Evolutionary conservation across 2,113 vertebrate species (phyloP), one percentile per base, ranked within the genome.

Genomic region (Sinocyclocheilus anshuiensis): DNA sequence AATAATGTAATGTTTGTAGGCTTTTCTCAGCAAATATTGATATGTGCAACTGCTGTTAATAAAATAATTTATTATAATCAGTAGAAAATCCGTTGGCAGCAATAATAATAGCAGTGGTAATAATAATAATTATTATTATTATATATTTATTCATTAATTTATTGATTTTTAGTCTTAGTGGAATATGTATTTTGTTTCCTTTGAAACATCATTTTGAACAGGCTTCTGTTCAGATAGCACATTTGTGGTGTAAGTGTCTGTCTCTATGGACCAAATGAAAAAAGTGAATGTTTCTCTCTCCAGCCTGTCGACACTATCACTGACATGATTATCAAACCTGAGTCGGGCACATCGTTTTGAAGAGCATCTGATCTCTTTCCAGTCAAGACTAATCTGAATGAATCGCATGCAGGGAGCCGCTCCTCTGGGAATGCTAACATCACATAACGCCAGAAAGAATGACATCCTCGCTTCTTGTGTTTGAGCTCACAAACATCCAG

Each of bases 251-350:
- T 74, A 87, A 85, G 83, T 87, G 63, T 86, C 50, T 67, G 24
- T 77, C 82, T 87, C 63, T 74, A 39, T 29, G 16, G 78, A 78
- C 76, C 69, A 42, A 42, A 33, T 71, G 20, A 82, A 48, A 45
- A 45, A 33, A 77, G 48, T 71, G 45, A 86, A 39, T 13, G 57
- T 26, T 77, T 26, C 57, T 71, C 22, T n/a, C 36, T 84, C 61
- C 59, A 42, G 69, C 85, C 78, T 26, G 82, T 80, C 53, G 76
- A 85, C 85, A 84, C 77, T 85, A 85, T 82, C 85, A 78, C 71
- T 81, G 63, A 78, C 85, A 77, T 82, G 82, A 87, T 89, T 82
- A 85, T 87, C 85, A 89, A 89, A 89, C 84, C 77, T 89, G 77
- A 89, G 77, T 53, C 20, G 22, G 82, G 20, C 20, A 22, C 72